phyloP scores from a whole-genome alignment of 2,888 invertebrate species.

The Balanococcus diminutus region DNA sequence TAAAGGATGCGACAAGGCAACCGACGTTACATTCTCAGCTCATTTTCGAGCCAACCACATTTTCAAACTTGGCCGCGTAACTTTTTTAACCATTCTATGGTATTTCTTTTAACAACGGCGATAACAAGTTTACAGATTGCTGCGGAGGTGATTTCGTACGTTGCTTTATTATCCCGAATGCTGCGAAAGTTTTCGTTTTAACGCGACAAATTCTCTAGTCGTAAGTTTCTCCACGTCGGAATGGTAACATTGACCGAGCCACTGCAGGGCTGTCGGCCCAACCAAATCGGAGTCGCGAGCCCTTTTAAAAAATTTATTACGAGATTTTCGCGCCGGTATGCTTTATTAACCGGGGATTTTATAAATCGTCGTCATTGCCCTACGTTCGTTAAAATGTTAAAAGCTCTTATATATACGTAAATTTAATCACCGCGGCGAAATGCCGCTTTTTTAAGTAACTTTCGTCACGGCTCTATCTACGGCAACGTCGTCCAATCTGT shows the following conservation, averaged over 20 bases:
- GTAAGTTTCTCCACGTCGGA: conserved; percentile 6
- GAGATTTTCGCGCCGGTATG: not conserved
- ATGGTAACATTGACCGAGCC: not conserved
- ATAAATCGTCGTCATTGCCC: not conserved
- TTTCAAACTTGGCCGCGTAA: conserved; percentile 29
- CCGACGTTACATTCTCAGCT: not conserved
- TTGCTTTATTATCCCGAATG: conserved; percentile 39
- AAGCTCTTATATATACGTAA: not conserved
- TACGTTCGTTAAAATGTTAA: not conserved
- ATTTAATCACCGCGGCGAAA: conserved; percentile 6
- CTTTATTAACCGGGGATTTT: not conserved
- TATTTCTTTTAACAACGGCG: conserved; percentile 38
- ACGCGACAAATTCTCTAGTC: conserved; percentile 32
- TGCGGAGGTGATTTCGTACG: conserved; percentile 22
- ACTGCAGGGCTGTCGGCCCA: not conserved
- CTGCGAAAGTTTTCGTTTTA: not conserved
- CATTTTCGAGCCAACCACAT: conserved; percentile 32
- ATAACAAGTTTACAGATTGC: conserved; percentile 40
- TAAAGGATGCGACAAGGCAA: conserved; percentile 4
- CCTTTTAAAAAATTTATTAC: conserved; percentile 16
- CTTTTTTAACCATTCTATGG: conserved; percentile 32
- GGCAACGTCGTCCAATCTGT: not conserved
- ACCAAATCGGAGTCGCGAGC: not conserved
- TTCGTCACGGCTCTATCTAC: not conserved
- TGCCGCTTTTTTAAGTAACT: not conserved